Conservation (phyloP, 2,797 vertebrate genomes). For the Malacoctenus gilli region DNA sequence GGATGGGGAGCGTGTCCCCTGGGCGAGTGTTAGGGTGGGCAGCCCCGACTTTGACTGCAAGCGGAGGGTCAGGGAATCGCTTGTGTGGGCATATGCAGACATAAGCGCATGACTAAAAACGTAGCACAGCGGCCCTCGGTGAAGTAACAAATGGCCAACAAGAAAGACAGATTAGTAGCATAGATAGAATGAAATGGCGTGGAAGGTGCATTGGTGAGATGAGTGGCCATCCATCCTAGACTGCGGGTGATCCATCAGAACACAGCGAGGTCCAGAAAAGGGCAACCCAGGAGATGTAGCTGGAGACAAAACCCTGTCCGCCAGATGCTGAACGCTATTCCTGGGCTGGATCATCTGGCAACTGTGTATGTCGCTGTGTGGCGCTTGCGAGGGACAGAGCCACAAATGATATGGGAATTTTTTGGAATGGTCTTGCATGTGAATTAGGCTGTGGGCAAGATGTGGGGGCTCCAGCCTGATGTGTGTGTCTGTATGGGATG, state of each 20-base stretch:
- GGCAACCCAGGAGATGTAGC: constrained; percentile 64
- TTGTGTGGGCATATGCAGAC: constrained; percentile 60
- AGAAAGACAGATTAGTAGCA: constrained; percentile 69
- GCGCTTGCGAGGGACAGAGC: constrained; percentile 14
- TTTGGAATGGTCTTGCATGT: constrained; percentile 45
- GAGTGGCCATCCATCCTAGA: constrained; percentile 67
- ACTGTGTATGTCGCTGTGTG: constrained; percentile 25
- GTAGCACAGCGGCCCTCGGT: not conserved
- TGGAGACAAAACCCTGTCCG: constrained; percentile 57
- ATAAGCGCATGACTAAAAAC: constrained; percentile 31
- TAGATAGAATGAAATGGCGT: constrained; percentile 69
- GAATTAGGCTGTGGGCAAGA: constrained; percentile 54
- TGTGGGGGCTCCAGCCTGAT: constrained; percentile 54
- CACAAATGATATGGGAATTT: constrained; percentile 41
- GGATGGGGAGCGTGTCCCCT: constrained; percentile 30
- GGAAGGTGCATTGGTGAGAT: constrained; percentile 28
- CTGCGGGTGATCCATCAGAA: constrained; percentile 76
- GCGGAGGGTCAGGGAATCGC: constrained; percentile 48
- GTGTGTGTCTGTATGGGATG: constrained; percentile 20
- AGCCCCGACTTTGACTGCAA: constrained; percentile 15
- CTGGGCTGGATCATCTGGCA: constrained; percentile 60
- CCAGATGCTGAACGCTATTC: constrained; percentile 62
- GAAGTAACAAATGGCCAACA: constrained; percentile 60
- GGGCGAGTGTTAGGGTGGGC: constrained; percentile 27
- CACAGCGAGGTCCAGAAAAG: constrained; percentile 58